phyloP scores from a whole-genome alignment of 1,140 invertebrate genomes.

The Eumaeus atala region DNA sequence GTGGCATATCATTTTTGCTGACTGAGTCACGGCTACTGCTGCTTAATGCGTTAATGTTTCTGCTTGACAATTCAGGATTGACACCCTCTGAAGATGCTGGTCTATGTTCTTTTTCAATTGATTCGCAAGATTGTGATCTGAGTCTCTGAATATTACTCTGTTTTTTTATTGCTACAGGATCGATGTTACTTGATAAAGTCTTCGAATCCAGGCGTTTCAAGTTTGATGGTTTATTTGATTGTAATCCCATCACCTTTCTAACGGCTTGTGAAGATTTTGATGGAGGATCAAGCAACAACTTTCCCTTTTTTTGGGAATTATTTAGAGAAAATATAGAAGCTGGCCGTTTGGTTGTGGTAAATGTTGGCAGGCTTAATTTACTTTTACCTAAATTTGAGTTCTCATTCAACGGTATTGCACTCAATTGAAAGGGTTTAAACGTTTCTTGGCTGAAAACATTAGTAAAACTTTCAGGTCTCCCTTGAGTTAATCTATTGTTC shows the following conservation, averaged over 20 bases:
- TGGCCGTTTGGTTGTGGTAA: slow-evolving; percentile 21
- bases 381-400: neutral
- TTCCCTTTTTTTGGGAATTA: slow-evolving; percentile 16
- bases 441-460: neutral
- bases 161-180: neutral
- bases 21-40: neutral
- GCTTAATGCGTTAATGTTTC: neutral
- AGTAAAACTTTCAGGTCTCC: neutral
- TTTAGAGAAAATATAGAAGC: slow-evolving; percentile 18
- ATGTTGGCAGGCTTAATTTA: slow-evolving; percentile 16
- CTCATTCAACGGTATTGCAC: neutral
- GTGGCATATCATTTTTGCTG: neutral
- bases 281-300: slow-evolving; percentile 16
- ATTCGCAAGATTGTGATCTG: no score
- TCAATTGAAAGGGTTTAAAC: neutral
- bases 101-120: no score
- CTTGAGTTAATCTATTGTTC: neutral
- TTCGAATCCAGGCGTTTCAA: neutral
- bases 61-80: no score
- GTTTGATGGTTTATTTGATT: neutral
- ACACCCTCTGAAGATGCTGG: no score
- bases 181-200: neutral
- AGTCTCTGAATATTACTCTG: no score
- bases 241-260: neutral
- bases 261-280: neutral